Conservation (phyloP, 2,797 vertebrate genomes). For the Sebastes dallii region DNA sequence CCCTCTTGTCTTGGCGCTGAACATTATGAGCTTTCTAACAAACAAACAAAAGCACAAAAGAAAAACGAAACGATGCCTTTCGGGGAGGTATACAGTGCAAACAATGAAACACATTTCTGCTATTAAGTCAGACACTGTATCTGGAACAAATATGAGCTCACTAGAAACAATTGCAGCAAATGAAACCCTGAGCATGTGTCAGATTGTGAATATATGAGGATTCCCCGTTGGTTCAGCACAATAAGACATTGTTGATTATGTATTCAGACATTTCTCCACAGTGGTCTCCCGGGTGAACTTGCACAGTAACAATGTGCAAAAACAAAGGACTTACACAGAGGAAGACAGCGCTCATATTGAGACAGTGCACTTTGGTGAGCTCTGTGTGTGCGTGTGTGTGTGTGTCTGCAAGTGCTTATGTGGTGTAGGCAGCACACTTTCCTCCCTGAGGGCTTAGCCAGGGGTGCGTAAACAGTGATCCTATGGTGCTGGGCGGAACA, state of each 20-base stretch:
- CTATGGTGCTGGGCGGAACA: constrained; percentile 76
- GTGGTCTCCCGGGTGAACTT: constrained; percentile 64
- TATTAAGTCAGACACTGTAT: constrained; percentile 50
- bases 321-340: constrained; percentile 69
- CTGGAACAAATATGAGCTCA: constrained; percentile 57
- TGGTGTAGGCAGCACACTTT: constrained; percentile 60
- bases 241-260: constrained; percentile 70
- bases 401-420: constrained; percentile 40
- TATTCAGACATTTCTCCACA: constrained; percentile 62
- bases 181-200: constrained; percentile 62
- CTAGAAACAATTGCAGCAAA: constrained; percentile 50
- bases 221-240: constrained; percentile 63
- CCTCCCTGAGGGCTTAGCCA: constrained; percentile 55
- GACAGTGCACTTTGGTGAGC: constrained; percentile 21
- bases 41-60: constrained; percentile 73
- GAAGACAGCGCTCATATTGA: constrained; percentile 39
- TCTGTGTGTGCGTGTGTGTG: constrained; percentile 9
- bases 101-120: constrained; percentile 61
- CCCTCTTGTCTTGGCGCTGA: constrained; percentile 53
- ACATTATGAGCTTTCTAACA: constrained; percentile 61
- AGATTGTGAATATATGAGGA: constrained; percentile 53
- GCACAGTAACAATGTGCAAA: constrained; percentile 61
- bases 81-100: constrained; percentile 29
- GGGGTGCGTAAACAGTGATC: constrained; percentile 80
- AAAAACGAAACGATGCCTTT: constrained; percentile 50